Base-by-base conservation (phyloP, 1,140 invertebrate genomes). In the Drosophila repletoides region DNA sequence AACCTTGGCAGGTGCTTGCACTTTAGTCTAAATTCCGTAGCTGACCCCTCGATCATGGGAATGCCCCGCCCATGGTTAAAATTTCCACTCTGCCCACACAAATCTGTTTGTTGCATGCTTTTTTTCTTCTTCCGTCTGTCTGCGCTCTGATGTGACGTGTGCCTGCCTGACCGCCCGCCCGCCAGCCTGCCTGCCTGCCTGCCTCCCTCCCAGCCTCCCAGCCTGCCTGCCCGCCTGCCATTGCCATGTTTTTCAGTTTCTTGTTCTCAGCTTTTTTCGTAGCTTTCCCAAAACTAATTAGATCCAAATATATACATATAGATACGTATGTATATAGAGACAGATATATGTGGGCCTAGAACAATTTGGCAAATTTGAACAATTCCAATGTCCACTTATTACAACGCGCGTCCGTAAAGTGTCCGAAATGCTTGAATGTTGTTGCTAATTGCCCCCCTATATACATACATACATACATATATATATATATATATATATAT, bases 371-470 rank as follows among this genome's bases (percentile, higher is more conserved):
- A 86, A 80, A 75, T 79, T 40, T 79, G 5, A 48, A 67, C 59
- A 70, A 63, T 86, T 79, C 75, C 66, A 75, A 79, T 86, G 79
- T 84, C 71, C 75, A 72, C 80, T 70, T 83, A 68, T 84, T 84
- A 79, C 79, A 84, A 84, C 48, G 49, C 75, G 53, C 61, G 61
- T 74, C 38, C 26, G 72, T 45, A 38, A 72, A 72, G 65, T 86
- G 80, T 86, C 71, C 71, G 63, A 72, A 84, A 68, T 74, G 71
- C 34, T 79, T 22, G 72, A 58, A 80, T 68, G 59, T 69, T 84
- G 81, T 84, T 86, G 80, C 80, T 84, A 84, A 84, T 86, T 86
- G 80, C 67, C 75, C 17, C 9, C 36, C 14, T 40, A 24, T 22
- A 6, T 5, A 26, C 1, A 6, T 21, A 7, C 15, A 34, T 24